Percentiles rank a stretch among this genome's conserved stretches.
phyloP scores from a whole-genome alignment of 2,797 vertebrate genomes.

The Vireo griseus region DNA sequence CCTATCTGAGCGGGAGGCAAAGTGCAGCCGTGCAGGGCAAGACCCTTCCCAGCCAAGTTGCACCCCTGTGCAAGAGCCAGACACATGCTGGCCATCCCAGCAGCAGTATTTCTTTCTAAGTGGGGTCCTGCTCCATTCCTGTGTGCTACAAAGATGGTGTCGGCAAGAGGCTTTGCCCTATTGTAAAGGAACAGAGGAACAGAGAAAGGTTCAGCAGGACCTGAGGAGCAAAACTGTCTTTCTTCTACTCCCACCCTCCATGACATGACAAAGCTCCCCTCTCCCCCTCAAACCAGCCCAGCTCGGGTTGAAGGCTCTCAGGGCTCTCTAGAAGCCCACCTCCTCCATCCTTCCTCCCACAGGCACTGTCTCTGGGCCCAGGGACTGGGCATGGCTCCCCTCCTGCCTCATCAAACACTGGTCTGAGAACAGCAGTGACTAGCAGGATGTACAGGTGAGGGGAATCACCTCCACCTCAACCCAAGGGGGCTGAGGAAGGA shows the following conservation, averaged over 20 bases:
- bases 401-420: neutral
- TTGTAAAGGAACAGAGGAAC: neutral
- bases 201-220: neutral
- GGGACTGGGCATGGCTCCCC: neutral
- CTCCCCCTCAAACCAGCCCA: neutral
- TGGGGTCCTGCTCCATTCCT: neutral
- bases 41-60: neutral
- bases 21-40: accelerated
- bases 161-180: neutral
- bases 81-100: accelerated
- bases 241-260: neutral
- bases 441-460: accelerated
- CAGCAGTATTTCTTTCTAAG: neutral
- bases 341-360: neutral
- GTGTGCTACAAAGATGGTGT: neutral
- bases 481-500: neutral
- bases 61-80: neutral
- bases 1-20: neutral
- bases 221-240: neutral
- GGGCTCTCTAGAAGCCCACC: neutral
- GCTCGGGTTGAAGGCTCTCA: neutral
- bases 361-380: neutral
- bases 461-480: neutral
- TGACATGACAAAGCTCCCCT: neutral
- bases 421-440: neutral